A percentile compares a stretch with the other conserved stretches of the same genome.
phyloP scores from a whole-genome alignment of 2,888 invertebrate genomes.

The Carabus problematicus region DNA sequence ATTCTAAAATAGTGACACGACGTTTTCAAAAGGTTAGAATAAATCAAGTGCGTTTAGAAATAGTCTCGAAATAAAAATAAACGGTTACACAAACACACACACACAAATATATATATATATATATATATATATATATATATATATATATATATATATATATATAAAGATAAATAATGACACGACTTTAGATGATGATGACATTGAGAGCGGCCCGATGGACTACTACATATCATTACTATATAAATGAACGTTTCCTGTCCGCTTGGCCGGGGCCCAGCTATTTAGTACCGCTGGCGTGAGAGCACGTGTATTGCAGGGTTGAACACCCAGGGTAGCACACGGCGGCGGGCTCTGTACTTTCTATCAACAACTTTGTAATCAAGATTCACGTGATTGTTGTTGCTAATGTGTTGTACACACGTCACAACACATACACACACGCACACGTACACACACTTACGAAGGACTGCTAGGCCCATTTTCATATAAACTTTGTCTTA shows the following conservation, averaged over 20 bases:
- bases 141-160: constrained; percentile 11
- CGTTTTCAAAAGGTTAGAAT: too few relatives aligned
- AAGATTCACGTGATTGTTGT: constrained; percentile 47
- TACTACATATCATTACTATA: constrained; percentile 7
- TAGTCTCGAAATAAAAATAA: not conserved
- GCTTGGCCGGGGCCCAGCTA: constrained; percentile 16
- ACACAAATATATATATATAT: too few relatives aligned
- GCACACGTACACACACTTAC: too few relatives aligned
- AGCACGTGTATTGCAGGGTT: constrained; percentile 13
- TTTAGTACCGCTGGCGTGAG: constrained; percentile 25
- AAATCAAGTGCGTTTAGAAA: not conserved
- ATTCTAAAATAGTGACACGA: too few relatives aligned
- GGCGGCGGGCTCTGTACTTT: too few relatives aligned
- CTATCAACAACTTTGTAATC: constrained; percentile 46
- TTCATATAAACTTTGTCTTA: too few relatives aligned
- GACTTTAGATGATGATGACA: constrained; percentile 5
- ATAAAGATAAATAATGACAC: not conserved
- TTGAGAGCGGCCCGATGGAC: not conserved
- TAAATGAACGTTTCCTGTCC: constrained; percentile 9
- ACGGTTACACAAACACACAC: not conserved
- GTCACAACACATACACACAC: not conserved
- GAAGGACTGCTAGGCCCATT: too few relatives aligned
- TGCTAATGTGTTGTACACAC: constrained; percentile 10
- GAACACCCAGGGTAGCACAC: too few relatives aligned
- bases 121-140: too few relatives aligned